These are phyloP conservation scores for Elymnias hypermnestra DNA, from an alignment of 1,140 invertebrate genomes.

Conservation along the genomic window DNA sequence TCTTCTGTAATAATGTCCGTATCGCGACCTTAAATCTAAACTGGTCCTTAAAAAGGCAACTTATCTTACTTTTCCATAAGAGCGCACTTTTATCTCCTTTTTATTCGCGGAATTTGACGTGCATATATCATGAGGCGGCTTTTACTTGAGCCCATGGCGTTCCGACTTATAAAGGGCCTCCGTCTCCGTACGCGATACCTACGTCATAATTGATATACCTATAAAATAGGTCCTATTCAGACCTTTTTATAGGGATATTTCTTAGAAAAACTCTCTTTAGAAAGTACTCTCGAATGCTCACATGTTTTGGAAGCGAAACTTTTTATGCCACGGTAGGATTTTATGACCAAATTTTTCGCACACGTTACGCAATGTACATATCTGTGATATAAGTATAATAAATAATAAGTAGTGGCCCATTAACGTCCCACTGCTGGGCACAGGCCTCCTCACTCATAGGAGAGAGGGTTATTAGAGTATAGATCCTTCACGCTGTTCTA, in stretches of 20 bases:
- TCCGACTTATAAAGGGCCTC: slow-evolving; percentile 15
- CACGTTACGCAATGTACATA: too few species aligned
- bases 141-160: slow-evolving; percentile 14
- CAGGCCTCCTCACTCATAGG: too few species aligned
- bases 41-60: slow-evolving; percentile 4
- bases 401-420: too few species aligned
- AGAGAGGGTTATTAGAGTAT: too few species aligned
- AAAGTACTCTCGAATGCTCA: neutral
- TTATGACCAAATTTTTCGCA: too few species aligned
- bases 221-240: neutral
- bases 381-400: too few species aligned
- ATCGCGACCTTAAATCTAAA: slow-evolving; percentile 6
- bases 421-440: too few species aligned
- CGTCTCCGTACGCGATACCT: neutral
- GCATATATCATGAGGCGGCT: slow-evolving; percentile 24
- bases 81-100: slow-evolving; percentile 23
- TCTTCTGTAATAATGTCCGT: neutral
- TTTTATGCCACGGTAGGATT: too few species aligned
- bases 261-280: neutral
- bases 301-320: too few species aligned
- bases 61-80: slow-evolving; percentile 27
- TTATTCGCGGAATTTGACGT: slow-evolving; percentile 26
- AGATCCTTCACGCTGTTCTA: too few species aligned
- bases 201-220: slow-evolving; percentile 13
- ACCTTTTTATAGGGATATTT: neutral